Conservation (phyloP, 2,797 vertebrate genomes). For the Emys orbicularis region DNA sequence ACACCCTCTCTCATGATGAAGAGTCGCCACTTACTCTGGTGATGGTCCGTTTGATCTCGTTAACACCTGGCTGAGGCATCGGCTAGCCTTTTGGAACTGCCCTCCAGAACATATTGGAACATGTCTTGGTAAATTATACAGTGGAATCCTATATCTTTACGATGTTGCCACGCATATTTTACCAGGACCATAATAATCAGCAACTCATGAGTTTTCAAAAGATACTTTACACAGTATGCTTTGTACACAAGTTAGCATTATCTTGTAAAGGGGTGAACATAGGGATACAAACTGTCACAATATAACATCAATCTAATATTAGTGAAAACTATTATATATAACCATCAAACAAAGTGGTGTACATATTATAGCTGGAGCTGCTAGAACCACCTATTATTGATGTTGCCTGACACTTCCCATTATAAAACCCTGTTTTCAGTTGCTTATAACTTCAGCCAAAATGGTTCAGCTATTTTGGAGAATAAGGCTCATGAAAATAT, state of each 20-base stretch:
- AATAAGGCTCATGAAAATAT: not conserved
- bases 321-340: conserved; percentile 19
- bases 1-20: no score
- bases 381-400: not conserved
- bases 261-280: not conserved
- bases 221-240: no score
- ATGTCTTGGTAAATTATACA: no score
- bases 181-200: no score
- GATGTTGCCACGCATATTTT: no score
- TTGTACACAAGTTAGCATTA: not conserved
- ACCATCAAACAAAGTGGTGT: not conserved
- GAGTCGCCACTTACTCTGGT: no score
- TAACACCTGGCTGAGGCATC: no score
- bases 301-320: conserved; percentile 36
- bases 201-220: no score
- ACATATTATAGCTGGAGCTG: conserved; percentile 17
- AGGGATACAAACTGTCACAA: not conserved
- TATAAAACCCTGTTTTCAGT: not conserved
- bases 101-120: no score
- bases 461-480: not conserved
- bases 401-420: not conserved
- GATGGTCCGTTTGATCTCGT: no score
- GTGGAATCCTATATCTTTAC: no score
- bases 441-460: not conserved
- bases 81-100: no score